Evolutionary conservation across 2,113 vertebrate species (phyloP).

Genomic region (Rhinopomastus cyanomelas): DNA sequence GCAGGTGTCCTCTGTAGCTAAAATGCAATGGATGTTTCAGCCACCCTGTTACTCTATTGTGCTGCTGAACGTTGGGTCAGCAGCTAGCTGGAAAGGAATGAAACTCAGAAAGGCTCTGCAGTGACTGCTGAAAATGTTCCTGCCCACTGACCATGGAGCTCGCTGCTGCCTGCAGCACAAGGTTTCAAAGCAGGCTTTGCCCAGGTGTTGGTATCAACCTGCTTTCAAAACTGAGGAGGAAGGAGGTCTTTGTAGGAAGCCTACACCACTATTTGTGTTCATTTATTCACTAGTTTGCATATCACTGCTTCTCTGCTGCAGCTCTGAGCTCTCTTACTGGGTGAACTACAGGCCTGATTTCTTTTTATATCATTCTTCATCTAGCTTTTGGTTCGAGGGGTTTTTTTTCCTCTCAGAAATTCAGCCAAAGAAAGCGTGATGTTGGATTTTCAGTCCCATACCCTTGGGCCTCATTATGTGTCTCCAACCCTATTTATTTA

Average conservation of each 20-base stretch:
- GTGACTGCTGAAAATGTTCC: not conserved
- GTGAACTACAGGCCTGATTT: not conserved
- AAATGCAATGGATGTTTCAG: not conserved
- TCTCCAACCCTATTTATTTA: conserved; percentile 61
- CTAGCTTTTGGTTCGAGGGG: not conserved
- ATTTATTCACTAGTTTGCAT: conserved; percentile 9
- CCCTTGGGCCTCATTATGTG: conserved; percentile 61
- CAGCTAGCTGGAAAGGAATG: not conserved
- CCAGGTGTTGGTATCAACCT: not conserved
- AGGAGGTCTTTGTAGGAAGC: not conserved
- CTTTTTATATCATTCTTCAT: not conserved
- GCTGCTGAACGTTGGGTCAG: not conserved
- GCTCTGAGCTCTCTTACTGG: not conserved
- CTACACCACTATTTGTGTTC: not conserved
- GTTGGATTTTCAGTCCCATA: conserved; percentile 37
- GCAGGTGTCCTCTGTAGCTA: not conserved
- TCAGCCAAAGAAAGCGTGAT: conserved; percentile 28
- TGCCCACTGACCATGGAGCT: not conserved
- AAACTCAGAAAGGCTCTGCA: not conserved
- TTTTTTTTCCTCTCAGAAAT: not conserved
- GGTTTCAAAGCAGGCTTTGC: not conserved
- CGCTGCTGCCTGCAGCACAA: not conserved
- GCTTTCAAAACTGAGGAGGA: not conserved
- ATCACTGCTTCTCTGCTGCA: not conserved
- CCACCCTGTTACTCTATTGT: not conserved